phyloP scores from a whole-genome alignment of 2,797 vertebrate species.

The Gadopsis marmoratus region DNA sequence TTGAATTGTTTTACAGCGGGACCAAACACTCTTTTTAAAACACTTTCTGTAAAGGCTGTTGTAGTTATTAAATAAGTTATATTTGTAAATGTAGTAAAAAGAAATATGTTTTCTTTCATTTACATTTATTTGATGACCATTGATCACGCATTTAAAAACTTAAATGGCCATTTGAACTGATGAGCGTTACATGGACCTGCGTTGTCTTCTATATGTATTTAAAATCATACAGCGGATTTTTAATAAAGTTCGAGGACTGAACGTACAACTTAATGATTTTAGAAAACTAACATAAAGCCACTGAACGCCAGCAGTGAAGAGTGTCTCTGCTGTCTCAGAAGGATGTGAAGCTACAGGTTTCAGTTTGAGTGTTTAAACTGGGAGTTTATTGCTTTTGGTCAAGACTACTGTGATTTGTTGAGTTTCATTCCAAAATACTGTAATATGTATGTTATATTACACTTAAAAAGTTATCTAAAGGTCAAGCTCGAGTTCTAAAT shows the following conservation, averaged over 20 bases:
- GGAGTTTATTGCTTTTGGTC: conserved; percentile 13
- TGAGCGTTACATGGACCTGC: neutral
- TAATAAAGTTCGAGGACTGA: conserved; percentile 1
- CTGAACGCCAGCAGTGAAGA: neutral
- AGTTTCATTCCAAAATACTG: conserved; percentile 50
- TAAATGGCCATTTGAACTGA: neutral
- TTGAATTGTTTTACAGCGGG: neutral
- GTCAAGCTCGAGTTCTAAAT: neutral
- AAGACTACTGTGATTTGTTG: conserved; percentile 56
- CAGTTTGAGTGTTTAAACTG: neutral
- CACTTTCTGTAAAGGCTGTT: neutral
- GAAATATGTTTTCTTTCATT: neutral
- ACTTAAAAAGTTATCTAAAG: neutral
- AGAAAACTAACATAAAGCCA: neutral
- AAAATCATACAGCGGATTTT: neutral
- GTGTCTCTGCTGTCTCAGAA: neutral
- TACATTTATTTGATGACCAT: neutral
- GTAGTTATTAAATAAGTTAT: neutral
- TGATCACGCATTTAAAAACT: neutral
- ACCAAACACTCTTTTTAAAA: conserved; percentile 3
- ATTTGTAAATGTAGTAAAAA: conserved; percentile 2
- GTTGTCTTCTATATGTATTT: conserved; percentile 1
- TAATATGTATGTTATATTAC: conserved; percentile 14
- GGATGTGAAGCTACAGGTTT: too few species aligned
- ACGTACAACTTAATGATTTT: neutral